phyloP scores from a whole-genome alignment of 2,113 vertebrate genomes.

The Oryzias curvinotus region DNA sequence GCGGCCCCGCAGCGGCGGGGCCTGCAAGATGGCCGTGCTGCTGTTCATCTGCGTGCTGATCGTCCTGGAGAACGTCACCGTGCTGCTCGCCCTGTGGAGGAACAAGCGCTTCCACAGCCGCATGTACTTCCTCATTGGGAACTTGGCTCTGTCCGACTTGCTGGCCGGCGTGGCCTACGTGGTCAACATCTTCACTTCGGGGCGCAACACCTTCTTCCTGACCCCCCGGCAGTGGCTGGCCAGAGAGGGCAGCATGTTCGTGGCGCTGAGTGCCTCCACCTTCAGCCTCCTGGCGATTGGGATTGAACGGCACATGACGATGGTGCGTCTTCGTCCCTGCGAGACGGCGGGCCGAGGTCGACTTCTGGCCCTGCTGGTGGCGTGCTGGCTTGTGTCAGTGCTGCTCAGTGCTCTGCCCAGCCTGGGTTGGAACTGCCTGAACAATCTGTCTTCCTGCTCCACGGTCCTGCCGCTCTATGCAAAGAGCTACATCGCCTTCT shows the following conservation, averaged over 20 bases:
- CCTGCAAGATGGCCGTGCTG: slow-evolving; percentile 68
- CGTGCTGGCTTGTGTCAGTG: slow-evolving; percentile 79
- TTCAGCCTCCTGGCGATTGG: slow-evolving; percentile 81
- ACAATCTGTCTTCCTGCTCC: slow-evolving; percentile 67
- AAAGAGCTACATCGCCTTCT: slow-evolving; percentile 80
- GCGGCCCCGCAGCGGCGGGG: slow-evolving; percentile 40
- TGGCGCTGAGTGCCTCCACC: slow-evolving; percentile 79
- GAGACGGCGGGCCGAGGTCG: slow-evolving; percentile 72
- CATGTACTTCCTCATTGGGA: slow-evolving; percentile 81
- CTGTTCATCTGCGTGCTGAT: slow-evolving; percentile 77
- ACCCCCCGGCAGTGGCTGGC: slow-evolving; percentile 76
- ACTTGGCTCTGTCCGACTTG: slow-evolving; percentile 80
- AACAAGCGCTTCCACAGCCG: slow-evolving; percentile 81
- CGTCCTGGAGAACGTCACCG: slow-evolving; percentile 78
- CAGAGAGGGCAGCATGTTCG: slow-evolving; percentile 82
- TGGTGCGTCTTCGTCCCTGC: slow-evolving; percentile 77
- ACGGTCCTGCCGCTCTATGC: slow-evolving; percentile 79
- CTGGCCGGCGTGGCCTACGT: slow-evolving; percentile 79
- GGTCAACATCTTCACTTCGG: slow-evolving; percentile 79
- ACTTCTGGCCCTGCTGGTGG: slow-evolving; percentile 71
- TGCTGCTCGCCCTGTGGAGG: slow-evolving; percentile 76
- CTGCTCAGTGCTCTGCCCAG: slow-evolving; percentile 77
- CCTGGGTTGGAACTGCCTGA: slow-evolving; percentile 80
- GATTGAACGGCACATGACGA: slow-evolving; percentile 81
- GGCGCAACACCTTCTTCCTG: slow-evolving; percentile 71